Percentiles rank a stretch among this genome's conserved stretches.
These are phyloP conservation scores for Drosophila antonietae DNA, from an alignment of 2,888 invertebrate genomes.

Conservation along the genomic window DNA sequence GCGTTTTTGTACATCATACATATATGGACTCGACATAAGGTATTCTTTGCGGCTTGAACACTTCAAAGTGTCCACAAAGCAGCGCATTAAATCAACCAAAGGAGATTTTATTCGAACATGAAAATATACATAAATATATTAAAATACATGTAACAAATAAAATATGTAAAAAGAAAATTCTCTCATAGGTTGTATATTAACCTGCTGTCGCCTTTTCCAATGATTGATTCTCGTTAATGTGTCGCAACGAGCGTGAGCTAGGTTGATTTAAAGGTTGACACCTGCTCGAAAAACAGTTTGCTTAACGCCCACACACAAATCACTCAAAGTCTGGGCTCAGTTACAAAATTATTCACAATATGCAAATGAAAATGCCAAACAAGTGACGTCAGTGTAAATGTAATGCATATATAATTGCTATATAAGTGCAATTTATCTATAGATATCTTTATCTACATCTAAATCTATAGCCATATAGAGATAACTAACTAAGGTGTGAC, in stretches of 20 bases:
- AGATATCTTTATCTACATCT: constrained; percentile 9
- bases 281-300: constrained; percentile 37
- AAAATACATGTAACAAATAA: no score
- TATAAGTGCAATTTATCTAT: constrained; percentile 3
- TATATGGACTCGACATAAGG: constrained; percentile 20
- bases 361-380: constrained; percentile 53
- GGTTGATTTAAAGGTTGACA: constrained; percentile 32
- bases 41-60: constrained; percentile 30
- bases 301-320: constrained; percentile 39
- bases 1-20: constrained; percentile 26
- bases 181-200: background rate
- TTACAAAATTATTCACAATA: constrained; percentile 42
- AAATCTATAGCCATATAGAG: constrained; percentile 6
- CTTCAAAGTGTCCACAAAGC: constrained; percentile 45
- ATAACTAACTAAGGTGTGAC: constrained; percentile 54
- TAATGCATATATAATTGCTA: constrained; percentile 13
- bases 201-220: background rate
- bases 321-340: constrained; percentile 21
- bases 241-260: constrained; percentile 34
- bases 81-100: constrained; percentile 36
- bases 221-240: constrained; percentile 47
- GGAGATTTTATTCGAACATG: constrained; percentile 15
- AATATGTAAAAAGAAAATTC: background rate
- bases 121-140: background rate
- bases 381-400: constrained; percentile 45